Evolutionary conservation across 2,888 invertebrate genomes (phyloP).

Genomic region (Epsilonema sp.): DNA sequence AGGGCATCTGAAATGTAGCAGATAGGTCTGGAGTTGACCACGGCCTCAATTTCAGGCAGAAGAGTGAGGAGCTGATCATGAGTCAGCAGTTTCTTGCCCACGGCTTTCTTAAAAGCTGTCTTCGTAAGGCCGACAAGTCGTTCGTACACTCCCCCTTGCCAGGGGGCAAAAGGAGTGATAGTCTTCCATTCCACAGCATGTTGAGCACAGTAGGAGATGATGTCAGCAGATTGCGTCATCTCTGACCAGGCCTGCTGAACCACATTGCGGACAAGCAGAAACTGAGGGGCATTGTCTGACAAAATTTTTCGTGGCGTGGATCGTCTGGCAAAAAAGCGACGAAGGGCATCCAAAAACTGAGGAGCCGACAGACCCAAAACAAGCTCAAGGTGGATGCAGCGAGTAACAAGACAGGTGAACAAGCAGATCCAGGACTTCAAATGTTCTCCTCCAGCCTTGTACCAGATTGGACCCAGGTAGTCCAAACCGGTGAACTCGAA

Average conservation of each 20-base stretch:
- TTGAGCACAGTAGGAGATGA: neutral
- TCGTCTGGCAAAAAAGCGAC: neutral
- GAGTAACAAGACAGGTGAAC: neutral
- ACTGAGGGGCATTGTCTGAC: neutral
- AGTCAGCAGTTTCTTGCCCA: conserved; percentile 6
- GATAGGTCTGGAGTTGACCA: conserved; percentile 9
- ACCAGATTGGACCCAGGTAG: neutral
- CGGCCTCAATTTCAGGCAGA: conserved; percentile 6
- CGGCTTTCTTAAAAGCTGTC: conserved; percentile 4
- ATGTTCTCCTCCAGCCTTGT: neutral
- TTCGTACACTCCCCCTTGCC: conserved; percentile 10
- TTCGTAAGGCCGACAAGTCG: conserved; percentile 7
- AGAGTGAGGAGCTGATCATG: conserved; percentile 7
- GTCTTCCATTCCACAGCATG: conserved; percentile 8
- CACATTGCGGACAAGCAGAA: neutral
- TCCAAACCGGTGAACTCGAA: neutral
- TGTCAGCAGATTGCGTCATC: neutral
- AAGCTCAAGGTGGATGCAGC: neutral
- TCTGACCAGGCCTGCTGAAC: neutral
- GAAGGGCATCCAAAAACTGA: neutral
- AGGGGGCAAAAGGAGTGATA: conserved; percentile 7
- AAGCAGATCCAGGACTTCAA: neutral
- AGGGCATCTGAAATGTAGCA: conserved; percentile 8
- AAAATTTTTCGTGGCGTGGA: neutral
- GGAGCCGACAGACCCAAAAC: neutral